Percentiles rank a stretch among this genome's conserved stretches.
phyloP scores from a whole-genome alignment of 2,888 invertebrate genomes.

The Chesias legatella region DNA sequence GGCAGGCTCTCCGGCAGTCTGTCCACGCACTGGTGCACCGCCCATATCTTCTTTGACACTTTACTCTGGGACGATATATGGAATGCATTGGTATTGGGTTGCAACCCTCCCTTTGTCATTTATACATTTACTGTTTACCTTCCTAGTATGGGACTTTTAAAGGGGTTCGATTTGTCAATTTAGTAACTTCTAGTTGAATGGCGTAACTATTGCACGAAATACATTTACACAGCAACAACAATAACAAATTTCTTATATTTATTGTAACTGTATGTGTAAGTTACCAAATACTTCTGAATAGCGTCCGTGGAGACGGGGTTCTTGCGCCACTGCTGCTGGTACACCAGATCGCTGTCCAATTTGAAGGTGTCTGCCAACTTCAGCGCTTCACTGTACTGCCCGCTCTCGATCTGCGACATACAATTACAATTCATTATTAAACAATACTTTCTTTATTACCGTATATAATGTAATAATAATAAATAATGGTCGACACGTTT shows the following conservation, averaged over 20 bases:
- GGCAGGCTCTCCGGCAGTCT: conserved; percentile 86
- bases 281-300: conserved; percentile 87
- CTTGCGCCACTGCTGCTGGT: conserved; percentile 89
- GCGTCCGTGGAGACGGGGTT: conserved; percentile 84
- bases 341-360: conserved; percentile 88
- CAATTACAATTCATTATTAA: background rate
- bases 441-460: no score
- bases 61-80: conserved; percentile 82
- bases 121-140: no score
- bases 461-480: no score
- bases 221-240: no score
- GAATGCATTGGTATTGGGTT: no score
- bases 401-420: conserved; percentile 78
- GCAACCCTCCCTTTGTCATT: no score
- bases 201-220: no score
- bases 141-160: no score
- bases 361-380: conserved; percentile 84
- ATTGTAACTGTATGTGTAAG: conserved; percentile 7
- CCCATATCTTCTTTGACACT: conserved; percentile 88
- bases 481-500: no score
- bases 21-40: conserved; percentile 89
- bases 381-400: conserved; percentile 87
- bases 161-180: no score
- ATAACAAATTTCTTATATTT: no score
- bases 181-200: no score